phyloP scores from a whole-genome alignment of 2,888 invertebrate species.

The Proisotoma minuta region DNA sequence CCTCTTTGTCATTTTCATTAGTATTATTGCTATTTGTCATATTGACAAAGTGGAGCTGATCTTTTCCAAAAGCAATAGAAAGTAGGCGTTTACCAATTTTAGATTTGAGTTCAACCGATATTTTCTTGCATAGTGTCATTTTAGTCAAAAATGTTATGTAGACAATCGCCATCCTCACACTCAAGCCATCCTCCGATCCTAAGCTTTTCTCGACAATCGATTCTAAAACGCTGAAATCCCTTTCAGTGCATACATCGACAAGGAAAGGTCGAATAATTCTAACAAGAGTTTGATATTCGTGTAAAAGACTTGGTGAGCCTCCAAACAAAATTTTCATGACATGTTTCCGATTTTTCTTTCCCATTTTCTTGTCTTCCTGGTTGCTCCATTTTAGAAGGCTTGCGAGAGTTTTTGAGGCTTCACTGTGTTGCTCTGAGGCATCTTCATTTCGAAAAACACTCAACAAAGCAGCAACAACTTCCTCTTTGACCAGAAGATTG shows the following conservation, averaged over 20 bases:
- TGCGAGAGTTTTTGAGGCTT: background rate
- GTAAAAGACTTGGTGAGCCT: slow-evolving; percentile 21
- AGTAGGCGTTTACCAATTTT: slow-evolving; percentile 17
- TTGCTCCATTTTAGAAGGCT: slow-evolving; percentile 17
- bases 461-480: slow-evolving; percentile 11
- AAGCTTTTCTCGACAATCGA: slow-evolving; percentile 1
- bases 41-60: slow-evolving; percentile 1
- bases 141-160: slow-evolving; percentile 15
- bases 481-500: background rate
- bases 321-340: slow-evolving; percentile 17
- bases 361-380: slow-evolving; percentile 4
- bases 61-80: slow-evolving; percentile 12
- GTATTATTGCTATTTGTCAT: background rate
- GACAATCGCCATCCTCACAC: slow-evolving; percentile 19
- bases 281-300: slow-evolving; percentile 21
- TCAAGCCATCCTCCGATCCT: background rate
- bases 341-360: slow-evolving; percentile 19
- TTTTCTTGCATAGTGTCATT: slow-evolving; percentile 7
- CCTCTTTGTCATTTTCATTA: slow-evolving; percentile 7
- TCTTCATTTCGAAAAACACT: slow-evolving; percentile 19
- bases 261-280: slow-evolving; percentile 13
- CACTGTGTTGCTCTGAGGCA: slow-evolving; percentile 6
- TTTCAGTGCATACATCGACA: background rate
- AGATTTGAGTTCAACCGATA: background rate
- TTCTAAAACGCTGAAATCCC: slow-evolving; percentile 13